These are phyloP conservation scores for Mormyrus proboscirostris DNA, from an alignment of 2,797 vertebrate species.

Conservation along the genomic window DNA sequence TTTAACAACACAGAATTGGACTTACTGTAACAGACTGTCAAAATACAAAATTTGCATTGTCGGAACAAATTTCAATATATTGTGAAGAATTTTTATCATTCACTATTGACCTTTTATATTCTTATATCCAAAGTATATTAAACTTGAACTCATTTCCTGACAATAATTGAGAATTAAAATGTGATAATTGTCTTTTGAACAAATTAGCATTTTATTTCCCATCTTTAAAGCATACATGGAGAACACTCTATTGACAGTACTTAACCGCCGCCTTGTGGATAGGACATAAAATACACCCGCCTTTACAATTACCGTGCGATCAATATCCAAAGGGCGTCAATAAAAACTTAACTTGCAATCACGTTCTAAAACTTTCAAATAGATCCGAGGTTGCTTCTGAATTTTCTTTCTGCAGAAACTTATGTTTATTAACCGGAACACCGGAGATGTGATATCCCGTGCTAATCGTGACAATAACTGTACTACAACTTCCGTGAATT, in stretches of 20 bases:
- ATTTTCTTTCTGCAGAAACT: not conserved
- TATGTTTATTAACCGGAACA: not conserved
- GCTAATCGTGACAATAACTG: not conserved
- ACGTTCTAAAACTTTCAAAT: not conserved
- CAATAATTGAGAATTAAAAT: not conserved
- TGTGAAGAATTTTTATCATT: not conserved
- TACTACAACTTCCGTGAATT: not conserved
- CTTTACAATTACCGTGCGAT: not conserved
- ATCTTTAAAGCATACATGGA: not conserved
- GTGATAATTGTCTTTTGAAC: not conserved
- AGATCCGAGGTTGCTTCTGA: not conserved
- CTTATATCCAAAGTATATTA: not conserved
- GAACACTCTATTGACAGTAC: not conserved
- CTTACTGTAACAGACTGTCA: not conserved
- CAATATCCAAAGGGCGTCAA: not conserved
- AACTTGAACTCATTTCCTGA: not conserved
- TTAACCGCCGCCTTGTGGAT: conserved; percentile 24
- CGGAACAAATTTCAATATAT: not conserved
- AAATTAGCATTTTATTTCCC: not conserved
- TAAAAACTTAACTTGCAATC: not conserved
- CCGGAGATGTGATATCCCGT: not conserved
- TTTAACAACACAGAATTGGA: not conserved
- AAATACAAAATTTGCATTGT: conserved; percentile 1
- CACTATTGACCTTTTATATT: not conserved
- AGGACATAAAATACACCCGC: not conserved